A percentile compares a stretch with the other conserved stretches of the same genome.
phyloP scores from a whole-genome alignment of 2,113 vertebrate species.

The Ptyas mucosa region DNA sequence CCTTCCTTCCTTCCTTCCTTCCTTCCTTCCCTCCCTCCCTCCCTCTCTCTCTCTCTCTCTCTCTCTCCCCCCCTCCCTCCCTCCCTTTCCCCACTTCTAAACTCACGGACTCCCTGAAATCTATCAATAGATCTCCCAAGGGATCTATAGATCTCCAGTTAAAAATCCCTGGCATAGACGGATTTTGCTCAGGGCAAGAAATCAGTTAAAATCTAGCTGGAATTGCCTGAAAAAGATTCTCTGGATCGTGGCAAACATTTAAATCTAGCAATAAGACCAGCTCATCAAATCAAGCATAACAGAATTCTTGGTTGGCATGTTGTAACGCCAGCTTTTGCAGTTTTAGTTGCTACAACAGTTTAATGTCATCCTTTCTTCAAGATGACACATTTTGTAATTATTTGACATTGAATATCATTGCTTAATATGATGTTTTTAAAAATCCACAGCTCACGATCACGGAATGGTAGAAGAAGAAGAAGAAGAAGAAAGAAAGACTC shows the following conservation, averaged over 20 bases:
- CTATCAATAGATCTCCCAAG: background rate
- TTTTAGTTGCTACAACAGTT: slow-evolving; percentile 19
- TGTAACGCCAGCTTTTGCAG: slow-evolving; percentile 11
- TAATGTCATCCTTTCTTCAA: slow-evolving; percentile 14
- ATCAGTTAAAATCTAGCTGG: background rate
- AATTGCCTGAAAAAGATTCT: background rate
- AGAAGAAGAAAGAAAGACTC: background rate
- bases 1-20: too few relatives aligned
- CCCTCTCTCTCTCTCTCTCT: rapidly evolving
- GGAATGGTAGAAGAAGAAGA: slow-evolving; percentile 39
- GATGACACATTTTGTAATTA: background rate
- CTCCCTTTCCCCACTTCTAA: background rate
- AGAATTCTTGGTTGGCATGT: background rate
- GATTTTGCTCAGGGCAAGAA: background rate
- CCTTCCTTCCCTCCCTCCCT: background rate
- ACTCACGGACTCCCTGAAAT: background rate
- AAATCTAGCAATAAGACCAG: background rate
- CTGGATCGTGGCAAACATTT: background rate
- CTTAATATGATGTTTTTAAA: slow-evolving; percentile 9
- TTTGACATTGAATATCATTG: slow-evolving; percentile 22
- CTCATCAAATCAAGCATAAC: background rate
- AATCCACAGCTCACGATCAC: slow-evolving; percentile 8
- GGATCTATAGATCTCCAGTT: background rate
- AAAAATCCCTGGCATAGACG: background rate
- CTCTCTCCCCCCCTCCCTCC: rapidly evolving